Conservation (phyloP, 2,888 invertebrate genomes). For the Athalia cordata region DNA sequence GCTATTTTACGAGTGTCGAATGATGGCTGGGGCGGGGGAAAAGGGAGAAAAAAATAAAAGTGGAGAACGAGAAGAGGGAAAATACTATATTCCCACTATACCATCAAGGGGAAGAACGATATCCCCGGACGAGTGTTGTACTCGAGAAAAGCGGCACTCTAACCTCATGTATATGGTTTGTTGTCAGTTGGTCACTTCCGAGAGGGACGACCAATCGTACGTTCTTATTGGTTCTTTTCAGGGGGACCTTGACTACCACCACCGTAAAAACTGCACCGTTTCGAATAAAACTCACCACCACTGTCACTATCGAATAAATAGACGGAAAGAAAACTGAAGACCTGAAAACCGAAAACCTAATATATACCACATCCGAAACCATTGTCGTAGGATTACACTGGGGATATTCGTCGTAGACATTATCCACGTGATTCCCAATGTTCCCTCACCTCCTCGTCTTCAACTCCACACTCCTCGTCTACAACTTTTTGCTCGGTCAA, state of each 20-base stretch:
- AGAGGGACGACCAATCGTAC: conserved; percentile 9
- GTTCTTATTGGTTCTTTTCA: conserved; percentile 12
- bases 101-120: neutral
- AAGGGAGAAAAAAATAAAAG: neutral
- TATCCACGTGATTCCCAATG: no score
- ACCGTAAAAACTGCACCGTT: neutral
- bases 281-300: neutral
- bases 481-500: no score
- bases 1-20: conserved; percentile 50
- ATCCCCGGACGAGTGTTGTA: neutral
- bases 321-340: no score
- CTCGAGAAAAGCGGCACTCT: conserved; percentile 18
- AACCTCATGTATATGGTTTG: conserved; percentile 5
- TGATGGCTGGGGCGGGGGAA: neutral
- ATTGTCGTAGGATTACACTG: no score
- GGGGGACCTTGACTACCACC: neutral
- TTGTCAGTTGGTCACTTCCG: conserved; percentile 37
- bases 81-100: neutral
- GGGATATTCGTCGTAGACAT: no score
- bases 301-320: no score
- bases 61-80: neutral
- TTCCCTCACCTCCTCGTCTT: no score
- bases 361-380: no score
- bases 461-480: no score
- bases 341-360: no score